Evolutionary conservation across 2,888 invertebrate genomes (phyloP), one percentile per base, ranked within the genome.

Genomic region (Ornithoptera priamus): DNA sequence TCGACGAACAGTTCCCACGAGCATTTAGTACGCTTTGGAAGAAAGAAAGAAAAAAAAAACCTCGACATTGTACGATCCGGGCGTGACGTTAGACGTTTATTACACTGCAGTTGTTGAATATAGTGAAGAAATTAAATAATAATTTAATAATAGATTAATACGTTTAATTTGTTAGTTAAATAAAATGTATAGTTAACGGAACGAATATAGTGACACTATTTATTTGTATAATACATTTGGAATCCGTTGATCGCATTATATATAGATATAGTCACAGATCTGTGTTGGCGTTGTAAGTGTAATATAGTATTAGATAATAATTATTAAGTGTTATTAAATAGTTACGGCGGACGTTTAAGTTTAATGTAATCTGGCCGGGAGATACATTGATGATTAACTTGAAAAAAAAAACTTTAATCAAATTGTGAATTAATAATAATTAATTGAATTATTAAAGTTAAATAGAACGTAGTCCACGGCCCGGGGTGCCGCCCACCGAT

Each of bases 311-410:
- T 83, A 78, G 73, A 30, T 3, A 10, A 62, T 77, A 76, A 73
- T 42, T 30, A 70, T 71, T 87, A 90, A 90, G 87, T 89, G 91
- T 90, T 91, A 87, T 80, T 85, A 85, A 86, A 77, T 72, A 73
- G 80, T 50, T 50, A 57, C 20, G 57, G 10, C 10, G 20, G 8
- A 57, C n/a, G n/a, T 57, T 62, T 59, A 67, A 56, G n/a, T 71
- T 64, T 67, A 76, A 76, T 77, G 76, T 78, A 74, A 72, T 80
- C 79, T 78, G 79, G 80, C 80, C 80, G 79, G 80, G 78, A 75
- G 77, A 78, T 77, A 72, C 73, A 76, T 75, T 76, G 63, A 50
- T 50, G 17, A 15, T 50, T 17, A 50, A 17, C 17, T 46, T 10
- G 1, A 50, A 62, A 56, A 60, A 18, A 36, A 65, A 62, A 42